Evolutionary conservation across 2,113 vertebrate genomes (phyloP), one percentile per base, ranked within the genome.

Genomic region (Lycocorax pyrrhopterus): DNA sequence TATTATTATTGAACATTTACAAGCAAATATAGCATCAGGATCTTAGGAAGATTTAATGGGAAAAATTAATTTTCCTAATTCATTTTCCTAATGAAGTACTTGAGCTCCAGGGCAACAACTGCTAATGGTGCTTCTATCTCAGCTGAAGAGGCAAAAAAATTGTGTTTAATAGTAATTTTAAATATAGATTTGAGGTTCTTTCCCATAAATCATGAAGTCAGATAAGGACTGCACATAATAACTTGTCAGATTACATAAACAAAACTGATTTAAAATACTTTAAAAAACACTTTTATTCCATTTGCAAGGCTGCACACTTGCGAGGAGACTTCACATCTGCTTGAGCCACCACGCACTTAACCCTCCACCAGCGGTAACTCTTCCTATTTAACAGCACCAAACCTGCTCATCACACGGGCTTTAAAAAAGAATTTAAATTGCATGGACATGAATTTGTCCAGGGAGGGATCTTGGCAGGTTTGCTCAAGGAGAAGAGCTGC

Each of bases 231-330:
- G 66, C 0, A 4, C 63, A 51, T 90, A 96, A 87, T 37, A 94
- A 86, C 87, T 73, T 95, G 82, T 85, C 82, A 90, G 80, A 93
- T 91, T 82, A 68, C 90, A 93, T 93, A 96, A 93, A 96, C 80
- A 73, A 94, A 86, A 53, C 84, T n/a, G 79, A 86, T 88, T 73
- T 80, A 32, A 80, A 92, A 69, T 19, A 52, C 84, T 76, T 91
- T 3, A 22, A 72, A 71, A 76, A 88, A 56, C 91, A 73, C 82
- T 87, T 64, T 13, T 47, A 75, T 67, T 63, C 67, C 78, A 53
- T 75, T 87, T 76, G 74, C 90, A 71, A 66, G 52, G 64, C 72
- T 60, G 46, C 20, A 13, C 2, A 3, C n/a, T 44, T 20, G 33
- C 1, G 2, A 59, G 59, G 64, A 88, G 64, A 32, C 39, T 58